Conservation (phyloP, 2,797 vertebrate species). For the Kryptopterus vitreolus region DNA sequence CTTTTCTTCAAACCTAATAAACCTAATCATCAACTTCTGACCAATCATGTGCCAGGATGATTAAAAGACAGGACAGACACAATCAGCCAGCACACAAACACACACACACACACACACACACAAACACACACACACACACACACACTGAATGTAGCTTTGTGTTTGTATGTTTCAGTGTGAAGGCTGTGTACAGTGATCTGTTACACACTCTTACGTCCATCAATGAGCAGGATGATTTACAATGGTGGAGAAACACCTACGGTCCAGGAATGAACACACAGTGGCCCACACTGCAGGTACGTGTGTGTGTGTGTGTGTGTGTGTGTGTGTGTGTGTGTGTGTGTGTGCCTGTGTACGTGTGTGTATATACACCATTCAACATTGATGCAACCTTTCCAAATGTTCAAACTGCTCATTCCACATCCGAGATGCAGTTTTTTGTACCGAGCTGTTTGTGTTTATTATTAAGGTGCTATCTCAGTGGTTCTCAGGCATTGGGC, state of each 20-base stretch:
- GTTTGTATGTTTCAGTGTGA: constrained; percentile 68
- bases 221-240: constrained; percentile 78
- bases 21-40: not conserved
- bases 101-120: too few relatives aligned
- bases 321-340: constrained; percentile 25
- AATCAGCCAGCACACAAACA: not conserved
- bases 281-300: constrained; percentile 81
- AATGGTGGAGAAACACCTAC: constrained; percentile 80
- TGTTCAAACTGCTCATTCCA: too few relatives aligned
- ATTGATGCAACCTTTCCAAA: too few relatives aligned
- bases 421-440: too few relatives aligned
- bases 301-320: constrained; percentile 14
- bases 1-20: not conserved
- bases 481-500: too few relatives aligned
- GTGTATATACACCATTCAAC: not conserved
- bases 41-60: not conserved
- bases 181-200: constrained; percentile 80
- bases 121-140: too few relatives aligned
- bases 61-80: not conserved
- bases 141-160: not conserved
- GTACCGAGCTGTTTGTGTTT: too few relatives aligned
- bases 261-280: constrained; percentile 83
- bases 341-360: constrained; percentile 6
- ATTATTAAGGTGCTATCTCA: too few relatives aligned
- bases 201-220: constrained; percentile 79